Conservation (phyloP, 2,113 vertebrate genomes). For the Hyperopisus bebe region DNA sequence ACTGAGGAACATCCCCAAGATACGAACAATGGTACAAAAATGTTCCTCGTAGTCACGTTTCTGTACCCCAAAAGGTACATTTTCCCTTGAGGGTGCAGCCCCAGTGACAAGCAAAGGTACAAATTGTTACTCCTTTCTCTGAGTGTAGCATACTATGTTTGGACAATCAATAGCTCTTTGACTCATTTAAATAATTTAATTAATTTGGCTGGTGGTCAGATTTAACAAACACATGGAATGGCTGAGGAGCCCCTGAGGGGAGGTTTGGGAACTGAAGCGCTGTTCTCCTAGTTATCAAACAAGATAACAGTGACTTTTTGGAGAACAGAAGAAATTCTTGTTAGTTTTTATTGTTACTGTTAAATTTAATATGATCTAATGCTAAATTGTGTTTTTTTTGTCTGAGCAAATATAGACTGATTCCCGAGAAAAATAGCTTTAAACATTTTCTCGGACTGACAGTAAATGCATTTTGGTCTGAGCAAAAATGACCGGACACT, state of each 20-base stretch:
- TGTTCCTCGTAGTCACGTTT: not conserved
- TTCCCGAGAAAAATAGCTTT: not conserved
- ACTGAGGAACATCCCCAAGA: not conserved
- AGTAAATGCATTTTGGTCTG: constrained; percentile 45
- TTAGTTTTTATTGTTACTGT: not conserved
- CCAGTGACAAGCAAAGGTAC: not conserved
- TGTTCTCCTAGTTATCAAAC: not conserved
- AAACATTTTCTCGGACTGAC: not conserved
- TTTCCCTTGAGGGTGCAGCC: not conserved
- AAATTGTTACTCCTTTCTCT: not conserved
- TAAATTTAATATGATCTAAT: not conserved
- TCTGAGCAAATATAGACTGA: not conserved
- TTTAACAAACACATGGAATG: not conserved
- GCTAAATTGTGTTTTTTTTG: not conserved
- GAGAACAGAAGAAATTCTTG: not conserved
- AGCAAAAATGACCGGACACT: constrained; percentile 30
- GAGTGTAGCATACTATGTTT: not conserved
- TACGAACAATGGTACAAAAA: not conserved
- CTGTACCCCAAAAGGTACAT: not conserved
- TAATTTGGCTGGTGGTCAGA: not conserved
- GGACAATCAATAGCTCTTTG: not conserved
- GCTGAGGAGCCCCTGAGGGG: no score
- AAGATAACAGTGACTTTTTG: not conserved
- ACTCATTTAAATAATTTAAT: not conserved
- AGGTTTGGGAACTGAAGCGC: not conserved